phyloP scores from a whole-genome alignment of 2,113 vertebrate species.

The Cromileptes altivelis region DNA sequence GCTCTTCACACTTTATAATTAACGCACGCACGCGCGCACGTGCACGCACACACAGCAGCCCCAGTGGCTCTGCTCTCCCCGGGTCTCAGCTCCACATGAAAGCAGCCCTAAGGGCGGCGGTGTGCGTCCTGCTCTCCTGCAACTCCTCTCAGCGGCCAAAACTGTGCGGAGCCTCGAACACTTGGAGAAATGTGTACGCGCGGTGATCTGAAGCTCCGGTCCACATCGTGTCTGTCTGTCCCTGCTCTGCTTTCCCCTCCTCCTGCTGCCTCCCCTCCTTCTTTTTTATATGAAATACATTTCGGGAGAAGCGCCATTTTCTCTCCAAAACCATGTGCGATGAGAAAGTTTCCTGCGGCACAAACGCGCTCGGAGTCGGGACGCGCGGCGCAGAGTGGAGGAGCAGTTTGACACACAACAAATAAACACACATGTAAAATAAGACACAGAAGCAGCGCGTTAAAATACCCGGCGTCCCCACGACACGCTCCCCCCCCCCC shows the following conservation, averaged over 20 bases:
- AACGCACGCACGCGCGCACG: not conserved
- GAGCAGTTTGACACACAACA: constrained; percentile 39
- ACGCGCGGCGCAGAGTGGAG: constrained; percentile 39
- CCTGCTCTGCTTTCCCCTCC: constrained; percentile 49
- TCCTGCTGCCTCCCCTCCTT: constrained; percentile 51
- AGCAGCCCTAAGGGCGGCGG: constrained; percentile 53
- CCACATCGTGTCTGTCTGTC: constrained; percentile 25
- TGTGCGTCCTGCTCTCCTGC: constrained; percentile 39
- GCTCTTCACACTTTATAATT: constrained; percentile 11
- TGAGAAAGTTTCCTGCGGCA: constrained; percentile 50
- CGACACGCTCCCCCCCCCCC: not conserved
- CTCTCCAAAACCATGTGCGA: constrained; percentile 77
- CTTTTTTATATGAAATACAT: constrained; percentile 79
- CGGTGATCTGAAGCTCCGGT: constrained; percentile 43
- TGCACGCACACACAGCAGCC: constrained; percentile 26
- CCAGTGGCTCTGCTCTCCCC: constrained; percentile 31
- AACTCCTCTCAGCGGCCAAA: constrained; percentile 36
- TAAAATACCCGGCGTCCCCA: constrained; percentile 37
- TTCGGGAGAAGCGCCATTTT: constrained; percentile 87
- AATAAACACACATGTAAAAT: constrained; percentile 10
- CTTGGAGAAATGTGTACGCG: constrained; percentile 18
- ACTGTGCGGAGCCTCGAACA: not conserved
- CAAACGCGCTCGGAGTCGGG: constrained; percentile 53
- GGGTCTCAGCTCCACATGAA: constrained; percentile 48
- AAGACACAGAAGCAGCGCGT: constrained; percentile 18